Percentiles rank a stretch among this genome's conserved stretches.
Conservation (phyloP, 2,797 vertebrate genomes). For the Enteromius viviparus region DNA sequence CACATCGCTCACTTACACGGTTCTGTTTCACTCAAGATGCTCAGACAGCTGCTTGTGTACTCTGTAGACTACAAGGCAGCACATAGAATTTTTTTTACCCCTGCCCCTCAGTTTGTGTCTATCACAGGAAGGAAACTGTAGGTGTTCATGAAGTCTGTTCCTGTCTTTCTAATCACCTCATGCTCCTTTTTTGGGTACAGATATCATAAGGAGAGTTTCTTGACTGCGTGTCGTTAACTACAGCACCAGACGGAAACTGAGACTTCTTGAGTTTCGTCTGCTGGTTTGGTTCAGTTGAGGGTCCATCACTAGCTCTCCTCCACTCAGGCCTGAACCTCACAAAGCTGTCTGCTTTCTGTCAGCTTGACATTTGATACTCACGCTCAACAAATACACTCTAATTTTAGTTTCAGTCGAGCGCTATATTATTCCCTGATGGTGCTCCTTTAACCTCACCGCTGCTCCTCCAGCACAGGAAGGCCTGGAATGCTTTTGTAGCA, state of each 20-base stretch:
- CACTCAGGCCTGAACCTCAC: constrained; percentile 20
- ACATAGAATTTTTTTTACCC: too few relatives aligned
- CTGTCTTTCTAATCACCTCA: constrained; percentile 19
- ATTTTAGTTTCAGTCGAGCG: constrained; percentile 63
- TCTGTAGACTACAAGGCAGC: not conserved
- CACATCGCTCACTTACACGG: too few relatives aligned
- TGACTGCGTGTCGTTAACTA: constrained; percentile 34
- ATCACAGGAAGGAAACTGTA: constrained; percentile 45
- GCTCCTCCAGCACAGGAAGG: constrained; percentile 28
- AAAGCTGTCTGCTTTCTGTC: constrained; percentile 38
- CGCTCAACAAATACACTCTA: constrained; percentile 56
- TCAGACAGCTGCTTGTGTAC: not conserved
- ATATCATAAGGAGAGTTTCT: not conserved
- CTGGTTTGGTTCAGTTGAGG: constrained; percentile 29
- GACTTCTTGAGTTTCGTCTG: not conserved
- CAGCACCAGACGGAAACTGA: constrained; percentile 20
- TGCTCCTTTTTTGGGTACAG: constrained; percentile 40
- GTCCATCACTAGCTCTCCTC: not conserved
- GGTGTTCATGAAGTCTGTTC: constrained; percentile 9
- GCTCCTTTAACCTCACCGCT: constrained; percentile 23
- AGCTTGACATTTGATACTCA: constrained; percentile 61
- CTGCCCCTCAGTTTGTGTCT: not conserved
- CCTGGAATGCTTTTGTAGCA: constrained; percentile 56
- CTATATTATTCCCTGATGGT: constrained; percentile 50
- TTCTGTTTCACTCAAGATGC: not conserved